These are phyloP conservation scores for Ophiodon elongatus DNA, from an alignment of 2,113 vertebrate species.

Conservation along the genomic window DNA sequence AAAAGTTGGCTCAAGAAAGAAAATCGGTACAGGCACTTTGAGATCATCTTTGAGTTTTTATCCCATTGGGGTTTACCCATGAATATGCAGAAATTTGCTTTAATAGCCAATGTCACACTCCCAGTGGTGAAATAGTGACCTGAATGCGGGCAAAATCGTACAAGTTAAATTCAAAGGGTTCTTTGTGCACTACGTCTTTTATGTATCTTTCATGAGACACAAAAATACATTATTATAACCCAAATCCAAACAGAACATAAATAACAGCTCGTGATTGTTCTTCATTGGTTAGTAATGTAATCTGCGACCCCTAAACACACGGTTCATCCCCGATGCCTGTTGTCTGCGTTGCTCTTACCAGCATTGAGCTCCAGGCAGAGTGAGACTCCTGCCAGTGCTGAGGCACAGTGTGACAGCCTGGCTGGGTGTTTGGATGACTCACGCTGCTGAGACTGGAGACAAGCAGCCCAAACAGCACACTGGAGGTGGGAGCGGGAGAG, in stretches of 20 bases:
- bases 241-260: slow-evolving; percentile 17
- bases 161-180: slow-evolving; percentile 2
- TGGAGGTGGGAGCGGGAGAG: background rate
- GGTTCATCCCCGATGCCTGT: slow-evolving; percentile 16
- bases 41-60: slow-evolving; percentile 30
- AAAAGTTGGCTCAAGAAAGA: slow-evolving; percentile 36
- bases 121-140: slow-evolving; percentile 46
- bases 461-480: slow-evolving; percentile 24
- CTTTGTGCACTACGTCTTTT: background rate
- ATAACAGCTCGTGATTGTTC: slow-evolving; percentile 23
- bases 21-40: slow-evolving; percentile 20
- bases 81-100: slow-evolving; percentile 57
- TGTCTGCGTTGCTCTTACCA: slow-evolving; percentile 24
- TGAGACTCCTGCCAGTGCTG: slow-evolving; percentile 27
- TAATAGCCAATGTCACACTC: slow-evolving; percentile 14
- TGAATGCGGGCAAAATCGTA: slow-evolving; percentile 28
- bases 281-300: slow-evolving; percentile 18
- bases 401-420: slow-evolving; percentile 27
- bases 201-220: background rate
- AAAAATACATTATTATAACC: slow-evolving; percentile 9
- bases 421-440: slow-evolving; percentile 45
- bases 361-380: slow-evolving; percentile 28
- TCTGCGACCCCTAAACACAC: background rate
- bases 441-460: slow-evolving; percentile 35
- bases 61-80: slow-evolving; percentile 20